Percentiles rank a stretch among this genome's conserved stretches.
Conservation (phyloP, 1,140 invertebrate species). For the Papilio machaon region DNA sequence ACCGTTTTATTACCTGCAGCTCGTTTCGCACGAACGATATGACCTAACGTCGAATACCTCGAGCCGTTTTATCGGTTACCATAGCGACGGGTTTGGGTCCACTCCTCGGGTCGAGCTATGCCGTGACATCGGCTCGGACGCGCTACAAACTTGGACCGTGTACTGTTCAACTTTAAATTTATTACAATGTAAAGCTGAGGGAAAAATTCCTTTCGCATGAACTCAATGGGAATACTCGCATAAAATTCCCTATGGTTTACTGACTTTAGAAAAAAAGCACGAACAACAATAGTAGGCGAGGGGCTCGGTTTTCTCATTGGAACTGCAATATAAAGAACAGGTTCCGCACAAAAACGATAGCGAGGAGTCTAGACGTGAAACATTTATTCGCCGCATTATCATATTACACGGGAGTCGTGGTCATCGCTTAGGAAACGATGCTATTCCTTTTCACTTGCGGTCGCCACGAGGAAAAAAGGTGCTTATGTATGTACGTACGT, state of each 20-base stretch:
- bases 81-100: constrained; percentile 25
- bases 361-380: constrained; percentile 75
- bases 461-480: constrained; percentile 57
- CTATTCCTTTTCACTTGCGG: constrained; percentile 75
- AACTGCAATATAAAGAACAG: constrained; percentile 67
- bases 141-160: constrained; percentile 29
- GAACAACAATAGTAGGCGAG: constrained; percentile 54
- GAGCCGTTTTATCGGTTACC: constrained; percentile 31
- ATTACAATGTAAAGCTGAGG: constrained; percentile 36
- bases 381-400: constrained; percentile 81
- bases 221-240: constrained; percentile 43
- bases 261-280: constrained; percentile 33
- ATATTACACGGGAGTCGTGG: constrained; percentile 80
- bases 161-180: constrained; percentile 36
- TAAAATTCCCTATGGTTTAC: constrained; percentile 42
- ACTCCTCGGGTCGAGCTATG: constrained; percentile 3
- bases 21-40: constrained; percentile 56
- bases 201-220: constrained; percentile 40
- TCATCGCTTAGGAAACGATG: constrained; percentile 78
- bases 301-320: constrained; percentile 60
- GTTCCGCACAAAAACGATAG: constrained; percentile 76
- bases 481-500: constrained; percentile 30
- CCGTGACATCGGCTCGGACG: not conserved
- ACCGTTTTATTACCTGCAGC: constrained; percentile 66
- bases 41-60: constrained; percentile 40